Conservation (phyloP, 2,797 vertebrate species). For the Poeciliopsis turneri region DNA sequence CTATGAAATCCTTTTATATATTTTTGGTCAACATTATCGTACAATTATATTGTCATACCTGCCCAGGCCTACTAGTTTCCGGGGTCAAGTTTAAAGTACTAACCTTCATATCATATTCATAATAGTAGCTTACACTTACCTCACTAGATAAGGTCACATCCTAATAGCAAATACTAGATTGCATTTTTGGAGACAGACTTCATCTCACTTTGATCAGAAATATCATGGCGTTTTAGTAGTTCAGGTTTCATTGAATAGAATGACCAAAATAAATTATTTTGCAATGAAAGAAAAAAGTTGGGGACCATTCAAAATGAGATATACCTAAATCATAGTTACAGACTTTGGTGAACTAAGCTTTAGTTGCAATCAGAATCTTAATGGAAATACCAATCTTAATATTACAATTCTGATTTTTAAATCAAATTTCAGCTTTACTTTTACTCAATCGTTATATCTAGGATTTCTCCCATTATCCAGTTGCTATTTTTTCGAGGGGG, state of each 20-base stretch:
- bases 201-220: neutral
- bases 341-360: conserved; percentile 15
- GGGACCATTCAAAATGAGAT: conserved; percentile 22
- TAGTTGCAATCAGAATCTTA: conserved; percentile 27
- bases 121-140: neutral
- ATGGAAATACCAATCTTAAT: conserved; percentile 26
- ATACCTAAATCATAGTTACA: conserved; percentile 40
- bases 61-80: neutral
- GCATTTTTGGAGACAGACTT: neutral
- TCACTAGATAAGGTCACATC: conserved; percentile 3
- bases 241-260: conserved; percentile 1
- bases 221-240: neutral
- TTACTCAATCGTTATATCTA: conserved; percentile 46
- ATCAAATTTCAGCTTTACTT: conserved; percentile 41
- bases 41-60: neutral
- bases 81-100: neutral
- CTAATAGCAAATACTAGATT: neutral
- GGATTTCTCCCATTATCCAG: conserved; percentile 43
- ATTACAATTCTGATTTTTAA: conserved; percentile 48
- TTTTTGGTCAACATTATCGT: neutral
- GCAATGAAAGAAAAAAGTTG: neutral
- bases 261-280: conserved; percentile 12
- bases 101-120: neutral
- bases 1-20: neutral
- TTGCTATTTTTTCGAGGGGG: conserved; percentile 37